These are phyloP conservation scores for Caracal caracal DNA, from an alignment of 2,113 vertebrate genomes.

Conservation along the genomic window DNA sequence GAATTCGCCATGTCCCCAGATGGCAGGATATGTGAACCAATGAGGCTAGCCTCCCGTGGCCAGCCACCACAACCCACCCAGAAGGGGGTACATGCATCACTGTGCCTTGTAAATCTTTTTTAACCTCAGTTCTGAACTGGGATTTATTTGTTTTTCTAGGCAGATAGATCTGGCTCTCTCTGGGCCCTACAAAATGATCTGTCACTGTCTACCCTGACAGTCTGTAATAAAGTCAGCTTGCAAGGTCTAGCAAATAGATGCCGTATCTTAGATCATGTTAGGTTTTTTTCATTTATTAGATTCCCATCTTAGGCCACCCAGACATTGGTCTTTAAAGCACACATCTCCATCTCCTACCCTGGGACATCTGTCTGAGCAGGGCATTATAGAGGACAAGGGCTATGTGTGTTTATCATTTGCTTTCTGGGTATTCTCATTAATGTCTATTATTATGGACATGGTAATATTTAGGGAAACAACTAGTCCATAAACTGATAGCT, in stretches of 20 bases:
- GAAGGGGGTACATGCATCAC: conserved; percentile 53
- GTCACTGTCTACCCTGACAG: conserved; percentile 82
- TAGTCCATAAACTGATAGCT: not conserved
- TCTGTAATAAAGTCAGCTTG: conserved; percentile 79
- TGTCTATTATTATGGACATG: not conserved
- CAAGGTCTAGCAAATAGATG: conserved; percentile 75
- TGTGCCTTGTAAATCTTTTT: conserved; percentile 80
- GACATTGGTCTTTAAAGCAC: not conserved
- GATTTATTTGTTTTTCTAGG: conserved; percentile 86
- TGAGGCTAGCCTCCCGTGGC: conserved; percentile 45
- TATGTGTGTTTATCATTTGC: not conserved
- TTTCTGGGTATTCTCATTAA: conserved; percentile 21
- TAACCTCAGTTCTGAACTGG: conserved; percentile 74
- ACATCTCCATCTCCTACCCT: accelerated
- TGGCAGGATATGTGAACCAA: conserved; percentile 49
- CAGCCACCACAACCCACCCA: conserved; percentile 66
- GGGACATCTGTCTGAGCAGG: conserved; percentile 38
- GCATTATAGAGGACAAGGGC: accelerated
- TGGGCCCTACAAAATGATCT: conserved; percentile 79
- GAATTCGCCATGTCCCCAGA: conserved; percentile 55
- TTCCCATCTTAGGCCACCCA: conserved; percentile 60
- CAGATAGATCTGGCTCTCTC: conserved; percentile 80
- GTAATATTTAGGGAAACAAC: not conserved
- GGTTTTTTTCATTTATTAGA: conserved; percentile 78
- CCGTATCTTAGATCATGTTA: conserved; percentile 68